Evolutionary conservation across 2,113 vertebrate genomes (phyloP).

Genomic region (Thalassarche chlororhynchos): DNA sequence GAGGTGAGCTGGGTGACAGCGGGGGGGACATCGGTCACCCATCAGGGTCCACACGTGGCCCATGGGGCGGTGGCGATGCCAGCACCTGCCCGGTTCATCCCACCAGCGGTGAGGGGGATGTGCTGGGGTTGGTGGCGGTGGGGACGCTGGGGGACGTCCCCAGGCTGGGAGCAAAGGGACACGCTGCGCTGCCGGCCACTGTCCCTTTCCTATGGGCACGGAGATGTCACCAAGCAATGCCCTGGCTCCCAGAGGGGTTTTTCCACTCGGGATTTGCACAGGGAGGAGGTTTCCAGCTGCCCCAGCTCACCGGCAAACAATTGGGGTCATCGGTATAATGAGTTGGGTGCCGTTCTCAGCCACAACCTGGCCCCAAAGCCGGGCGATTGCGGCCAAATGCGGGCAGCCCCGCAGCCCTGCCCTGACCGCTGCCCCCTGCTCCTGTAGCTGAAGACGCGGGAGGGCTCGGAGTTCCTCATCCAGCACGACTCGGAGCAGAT

Average conservation of each 20-base stretch:
- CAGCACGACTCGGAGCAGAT: slow-evolving; percentile 95
- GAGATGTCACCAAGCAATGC: not conserved
- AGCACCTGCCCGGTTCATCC: not conserved
- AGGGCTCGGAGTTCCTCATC: slow-evolving; percentile 88
- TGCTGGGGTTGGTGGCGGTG: not conserved
- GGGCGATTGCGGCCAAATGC: fast-evolving
- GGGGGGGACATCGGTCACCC: not conserved
- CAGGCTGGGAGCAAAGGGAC: not conserved
- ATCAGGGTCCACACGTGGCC: fast-evolving
- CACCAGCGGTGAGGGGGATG: not conserved
- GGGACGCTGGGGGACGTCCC: fast-evolving
- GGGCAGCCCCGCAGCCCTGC: not conserved
- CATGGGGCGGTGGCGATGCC: fast-evolving
- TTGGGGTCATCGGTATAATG: not conserved
- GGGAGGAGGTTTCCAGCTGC: not conserved
- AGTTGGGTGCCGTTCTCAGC: not conserved
- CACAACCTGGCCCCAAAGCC: not conserved
- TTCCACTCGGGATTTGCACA: not conserved
- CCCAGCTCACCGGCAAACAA: fast-evolving
- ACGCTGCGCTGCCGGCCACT: fast-evolving
- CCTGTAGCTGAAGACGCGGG: slow-evolving; percentile 83
- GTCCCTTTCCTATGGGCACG: not conserved
- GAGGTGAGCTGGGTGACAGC: slow-evolving; percentile 78
- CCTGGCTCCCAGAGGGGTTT: not conserved
- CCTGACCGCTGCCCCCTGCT: not conserved